Conservation (phyloP, 2,113 vertebrate species). For the Hylia prasina region DNA sequence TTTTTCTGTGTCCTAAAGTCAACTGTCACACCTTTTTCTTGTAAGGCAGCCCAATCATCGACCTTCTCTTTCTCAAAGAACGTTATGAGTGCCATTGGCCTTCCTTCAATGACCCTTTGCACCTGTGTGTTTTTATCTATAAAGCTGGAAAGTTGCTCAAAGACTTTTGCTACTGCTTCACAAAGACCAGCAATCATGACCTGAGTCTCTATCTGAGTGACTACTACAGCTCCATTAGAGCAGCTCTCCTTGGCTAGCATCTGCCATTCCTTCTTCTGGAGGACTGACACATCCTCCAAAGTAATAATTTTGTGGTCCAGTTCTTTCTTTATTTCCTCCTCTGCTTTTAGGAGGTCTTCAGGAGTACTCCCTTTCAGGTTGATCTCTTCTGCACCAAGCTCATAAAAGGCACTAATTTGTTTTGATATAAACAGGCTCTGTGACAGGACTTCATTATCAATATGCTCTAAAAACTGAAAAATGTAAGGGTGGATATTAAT, state of each 20-base stretch:
- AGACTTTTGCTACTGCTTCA: conserved; percentile 45
- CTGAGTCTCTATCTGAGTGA: conserved; percentile 32
- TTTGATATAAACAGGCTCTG: conserved; percentile 72
- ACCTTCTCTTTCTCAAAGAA: conserved; percentile 70
- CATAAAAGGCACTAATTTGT: conserved; percentile 71
- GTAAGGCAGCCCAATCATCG: not conserved
- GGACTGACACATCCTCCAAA: conserved; percentile 71
- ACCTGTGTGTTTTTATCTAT: conserved; percentile 72
- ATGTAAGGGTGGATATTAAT: conserved; percentile 63
- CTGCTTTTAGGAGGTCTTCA: conserved; percentile 66
- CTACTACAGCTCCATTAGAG: conserved; percentile 19
- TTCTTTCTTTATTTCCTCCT: conserved; percentile 62
- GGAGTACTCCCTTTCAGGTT: conserved; percentile 62
- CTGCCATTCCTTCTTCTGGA: conserved; percentile 71
- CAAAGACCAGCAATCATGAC: conserved; percentile 76
- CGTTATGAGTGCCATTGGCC: conserved; percentile 32
- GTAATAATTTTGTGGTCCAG: conserved; percentile 62
- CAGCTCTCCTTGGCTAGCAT: conserved; percentile 44
- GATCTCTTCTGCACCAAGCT: conserved; percentile 47
- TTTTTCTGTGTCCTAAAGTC: conserved; percentile 1
- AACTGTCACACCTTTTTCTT: conserved; percentile 55
- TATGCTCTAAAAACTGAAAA: conserved; percentile 70
- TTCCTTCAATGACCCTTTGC: conserved; percentile 54
- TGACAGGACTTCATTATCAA: conserved; percentile 71
- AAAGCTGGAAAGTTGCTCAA: conserved; percentile 65